A percentile compares a stretch with the other conserved stretches of the same genome.
Conservation (phyloP, 2,888 invertebrate genomes). For the Parthenolecanium corni region DNA sequence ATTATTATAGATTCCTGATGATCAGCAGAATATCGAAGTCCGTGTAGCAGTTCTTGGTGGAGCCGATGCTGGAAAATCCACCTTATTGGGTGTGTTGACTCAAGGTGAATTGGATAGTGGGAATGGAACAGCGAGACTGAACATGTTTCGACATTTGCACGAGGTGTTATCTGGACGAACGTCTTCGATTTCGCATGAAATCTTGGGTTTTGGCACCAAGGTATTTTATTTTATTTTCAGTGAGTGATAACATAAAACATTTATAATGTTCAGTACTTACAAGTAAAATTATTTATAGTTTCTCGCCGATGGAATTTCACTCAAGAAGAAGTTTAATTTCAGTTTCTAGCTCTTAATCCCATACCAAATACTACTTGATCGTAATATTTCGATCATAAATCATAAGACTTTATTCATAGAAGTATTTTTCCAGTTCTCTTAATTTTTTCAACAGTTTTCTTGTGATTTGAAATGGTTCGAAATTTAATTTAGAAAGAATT, state of each 20-base stretch:
- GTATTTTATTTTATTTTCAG: conserved; percentile 36
- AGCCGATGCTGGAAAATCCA: conserved; percentile 95
- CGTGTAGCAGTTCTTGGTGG: conserved; percentile 88
- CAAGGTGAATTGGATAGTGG: conserved; percentile 95
- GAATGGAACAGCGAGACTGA: conserved; percentile 81
- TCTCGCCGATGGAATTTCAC: too few relatives aligned
- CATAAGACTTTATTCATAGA: too few relatives aligned
- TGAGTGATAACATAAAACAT: too few relatives aligned
- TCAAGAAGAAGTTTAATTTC: too few relatives aligned
- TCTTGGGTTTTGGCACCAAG: conserved; percentile 83
- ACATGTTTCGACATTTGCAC: conserved; percentile 89
- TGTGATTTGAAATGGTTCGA: too few relatives aligned
- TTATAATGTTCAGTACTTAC: too few relatives aligned
- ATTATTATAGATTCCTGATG: conserved; percentile 54
- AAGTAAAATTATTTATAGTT: too few relatives aligned
- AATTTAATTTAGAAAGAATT: too few relatives aligned
- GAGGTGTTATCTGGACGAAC: conserved; percentile 90
- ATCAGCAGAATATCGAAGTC: conserved; percentile 78
- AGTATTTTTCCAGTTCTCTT: too few relatives aligned
- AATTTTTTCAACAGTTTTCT: too few relatives aligned
- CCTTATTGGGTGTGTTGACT: conserved; percentile 86
- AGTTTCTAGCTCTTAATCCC: too few relatives aligned
- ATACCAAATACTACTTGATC: too few relatives aligned
- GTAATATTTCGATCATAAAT: background rate
- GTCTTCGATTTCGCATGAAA: conserved; percentile 90